phyloP scores from a whole-genome alignment of 2,113 vertebrate genomes.

The Brachyhypopomus gauderio region DNA sequence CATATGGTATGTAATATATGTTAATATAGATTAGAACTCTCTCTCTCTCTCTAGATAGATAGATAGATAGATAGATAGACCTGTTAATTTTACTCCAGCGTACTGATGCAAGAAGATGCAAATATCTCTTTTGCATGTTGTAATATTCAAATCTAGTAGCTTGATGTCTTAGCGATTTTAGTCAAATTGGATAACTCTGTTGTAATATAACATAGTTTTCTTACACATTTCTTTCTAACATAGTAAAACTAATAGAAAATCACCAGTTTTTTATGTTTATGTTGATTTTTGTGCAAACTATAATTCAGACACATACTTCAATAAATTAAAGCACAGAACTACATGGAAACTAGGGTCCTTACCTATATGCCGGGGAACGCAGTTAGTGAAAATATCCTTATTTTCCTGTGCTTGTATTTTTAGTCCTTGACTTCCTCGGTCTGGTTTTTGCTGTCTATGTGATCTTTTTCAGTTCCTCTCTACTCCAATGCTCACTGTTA shows the following conservation, averaged over 20 bases:
- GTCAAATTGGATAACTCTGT: background rate
- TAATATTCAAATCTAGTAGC: constrained; percentile 4
- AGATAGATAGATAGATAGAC: background rate
- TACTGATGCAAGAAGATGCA: background rate
- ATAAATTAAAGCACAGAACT: background rate
- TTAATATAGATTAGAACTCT: no score
- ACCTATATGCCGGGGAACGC: background rate
- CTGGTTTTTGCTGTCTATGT: background rate
- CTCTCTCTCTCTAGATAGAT: no score
- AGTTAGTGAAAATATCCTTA: background rate
- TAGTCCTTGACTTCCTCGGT: no score
- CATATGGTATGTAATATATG: no score
- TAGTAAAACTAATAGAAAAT: background rate
- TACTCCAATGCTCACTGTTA: background rate
- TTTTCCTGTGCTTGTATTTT: background rate
- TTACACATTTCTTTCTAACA: no score
- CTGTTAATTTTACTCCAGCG: background rate
- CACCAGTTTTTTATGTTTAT: background rate
- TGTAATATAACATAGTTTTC: background rate
- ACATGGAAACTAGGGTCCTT: background rate
- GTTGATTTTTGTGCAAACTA: background rate
- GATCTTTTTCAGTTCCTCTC: background rate
- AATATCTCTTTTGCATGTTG: background rate
- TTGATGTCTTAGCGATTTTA: background rate
- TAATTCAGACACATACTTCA: background rate